Conservation (phyloP, 2,888 invertebrate genomes). For the Plebejus anna region DNA sequence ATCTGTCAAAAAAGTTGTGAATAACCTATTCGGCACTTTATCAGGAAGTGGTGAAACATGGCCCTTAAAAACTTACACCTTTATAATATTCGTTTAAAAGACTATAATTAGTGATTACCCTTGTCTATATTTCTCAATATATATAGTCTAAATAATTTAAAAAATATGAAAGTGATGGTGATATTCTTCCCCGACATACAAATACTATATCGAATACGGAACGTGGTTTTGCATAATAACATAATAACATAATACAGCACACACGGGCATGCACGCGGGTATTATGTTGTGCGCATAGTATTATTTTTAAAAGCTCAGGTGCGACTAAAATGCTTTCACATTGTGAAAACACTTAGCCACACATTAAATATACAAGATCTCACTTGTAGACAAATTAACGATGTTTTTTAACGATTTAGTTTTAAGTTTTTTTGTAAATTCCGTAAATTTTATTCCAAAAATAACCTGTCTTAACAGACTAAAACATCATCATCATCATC, state of each 20-base stretch:
- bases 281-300: neutral
- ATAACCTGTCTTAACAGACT: neutral
- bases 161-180: neutral
- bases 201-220: slow-evolving; percentile 1
- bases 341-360: slow-evolving; percentile 17
- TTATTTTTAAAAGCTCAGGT: slow-evolving; percentile 28
- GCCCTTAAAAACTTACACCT: no score
- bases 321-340: slow-evolving; percentile 23
- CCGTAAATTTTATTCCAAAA: neutral
- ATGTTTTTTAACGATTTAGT: neutral
- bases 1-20: no score
- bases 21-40: no score
- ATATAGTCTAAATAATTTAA: no score
- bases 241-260: slow-evolving; percentile 7
- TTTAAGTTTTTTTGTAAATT: neutral
- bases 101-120: no score
- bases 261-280: neutral
- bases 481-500: no score
- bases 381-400: neutral
- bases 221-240: slow-evolving; percentile 21
- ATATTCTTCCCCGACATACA: neutral
- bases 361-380: slow-evolving; percentile 23
- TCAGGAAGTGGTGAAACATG: no score
- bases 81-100: no score
- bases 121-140: no score